phyloP scores from a whole-genome alignment of 2,113 vertebrate genomes.

The Carlito syrichta region DNA sequence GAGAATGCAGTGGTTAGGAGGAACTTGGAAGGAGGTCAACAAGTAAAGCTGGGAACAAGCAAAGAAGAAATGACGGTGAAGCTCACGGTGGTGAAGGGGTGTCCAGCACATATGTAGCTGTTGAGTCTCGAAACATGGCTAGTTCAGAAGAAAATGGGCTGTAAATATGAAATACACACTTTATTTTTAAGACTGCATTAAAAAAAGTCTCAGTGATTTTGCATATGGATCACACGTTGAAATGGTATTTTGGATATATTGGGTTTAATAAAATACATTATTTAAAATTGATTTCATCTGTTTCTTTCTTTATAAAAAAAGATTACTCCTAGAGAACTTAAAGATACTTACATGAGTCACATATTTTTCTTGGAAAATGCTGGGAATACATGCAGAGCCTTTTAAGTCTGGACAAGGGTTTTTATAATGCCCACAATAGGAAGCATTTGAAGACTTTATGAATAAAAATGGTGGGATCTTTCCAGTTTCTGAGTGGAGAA shows the following conservation, averaged over 20 bases:
- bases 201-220: background rate
- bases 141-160: background rate
- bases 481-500: background rate
- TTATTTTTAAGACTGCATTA: background rate
- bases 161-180: background rate
- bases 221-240: background rate
- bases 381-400: background rate
- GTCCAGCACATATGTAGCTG: background rate
- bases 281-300: background rate
- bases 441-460: background rate
- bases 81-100: background rate
- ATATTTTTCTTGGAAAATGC: background rate
- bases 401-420: background rate
- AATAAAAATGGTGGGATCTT: background rate
- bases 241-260: background rate
- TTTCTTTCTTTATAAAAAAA: background rate
- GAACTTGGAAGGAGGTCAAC: background rate
- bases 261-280: background rate
- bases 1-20: background rate
- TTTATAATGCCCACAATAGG: background rate
- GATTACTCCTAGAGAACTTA: background rate
- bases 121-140: background rate
- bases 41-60: rapidly evolving
- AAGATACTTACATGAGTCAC: background rate
- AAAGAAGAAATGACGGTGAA: background rate